Conservation (phyloP, 2,797 vertebrate genomes). For the Pelochelys cantorii region DNA sequence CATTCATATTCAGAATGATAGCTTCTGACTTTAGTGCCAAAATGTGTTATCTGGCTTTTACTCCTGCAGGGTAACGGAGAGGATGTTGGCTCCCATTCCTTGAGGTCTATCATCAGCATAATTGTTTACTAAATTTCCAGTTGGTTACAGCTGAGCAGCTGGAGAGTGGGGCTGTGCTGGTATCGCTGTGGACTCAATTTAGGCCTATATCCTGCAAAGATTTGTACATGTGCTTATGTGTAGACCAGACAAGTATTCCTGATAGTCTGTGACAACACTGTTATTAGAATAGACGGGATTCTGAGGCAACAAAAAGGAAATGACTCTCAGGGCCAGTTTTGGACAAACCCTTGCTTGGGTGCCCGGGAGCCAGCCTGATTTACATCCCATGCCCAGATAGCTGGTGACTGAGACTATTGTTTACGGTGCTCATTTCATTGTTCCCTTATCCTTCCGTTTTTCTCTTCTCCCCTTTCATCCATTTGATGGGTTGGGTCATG, state of each 20-base stretch:
- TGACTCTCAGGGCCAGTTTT: neutral
- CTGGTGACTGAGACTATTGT: neutral
- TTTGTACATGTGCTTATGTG: neutral
- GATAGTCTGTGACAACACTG: neutral
- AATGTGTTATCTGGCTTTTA: neutral
- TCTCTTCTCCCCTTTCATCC: neutral
- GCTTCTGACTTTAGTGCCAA: neutral
- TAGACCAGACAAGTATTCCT: neutral
- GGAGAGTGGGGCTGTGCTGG: neutral
- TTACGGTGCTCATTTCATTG: neutral
- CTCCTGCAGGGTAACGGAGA: neutral
- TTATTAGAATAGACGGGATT: neutral
- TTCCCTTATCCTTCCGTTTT: neutral
- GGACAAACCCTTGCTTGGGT: neutral
- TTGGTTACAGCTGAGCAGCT: neutral
- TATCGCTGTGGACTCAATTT: neutral
- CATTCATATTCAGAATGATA: neutral
- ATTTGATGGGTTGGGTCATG: neutral
- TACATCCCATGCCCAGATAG: neutral
- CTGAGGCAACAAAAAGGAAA: neutral
- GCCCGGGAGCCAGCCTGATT: neutral
- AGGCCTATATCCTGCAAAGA: neutral
- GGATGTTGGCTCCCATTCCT: neutral
- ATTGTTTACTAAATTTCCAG: neutral
- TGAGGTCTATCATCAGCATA: neutral